A percentile compares a stretch with the other conserved stretches of the same genome.
Conservation (phyloP, 2,797 vertebrate species). For the Meda fulgida region DNA sequence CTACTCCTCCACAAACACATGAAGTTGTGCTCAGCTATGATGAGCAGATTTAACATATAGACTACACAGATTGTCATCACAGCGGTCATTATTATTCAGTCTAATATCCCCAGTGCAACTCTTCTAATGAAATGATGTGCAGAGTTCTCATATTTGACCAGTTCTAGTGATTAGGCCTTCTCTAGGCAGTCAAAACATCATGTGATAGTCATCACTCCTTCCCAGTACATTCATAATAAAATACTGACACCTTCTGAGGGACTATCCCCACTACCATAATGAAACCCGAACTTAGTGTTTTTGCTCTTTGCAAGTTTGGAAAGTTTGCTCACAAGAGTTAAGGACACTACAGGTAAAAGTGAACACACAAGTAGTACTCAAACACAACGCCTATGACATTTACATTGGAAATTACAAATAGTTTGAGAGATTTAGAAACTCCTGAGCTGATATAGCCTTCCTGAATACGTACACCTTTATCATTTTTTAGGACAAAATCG, state of each 20-base stretch:
- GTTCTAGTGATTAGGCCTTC: not conserved
- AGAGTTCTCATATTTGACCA: conserved; percentile 1
- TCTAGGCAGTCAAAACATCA: conserved; percentile 11
- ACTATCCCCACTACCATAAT: not conserved
- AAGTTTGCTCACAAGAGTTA: not conserved
- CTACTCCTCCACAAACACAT: not conserved
- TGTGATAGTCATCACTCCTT: not conserved
- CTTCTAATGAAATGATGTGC: not conserved
- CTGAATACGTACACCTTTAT: not conserved
- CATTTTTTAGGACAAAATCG: not conserved
- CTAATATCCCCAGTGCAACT: not conserved
- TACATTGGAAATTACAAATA: not conserved
- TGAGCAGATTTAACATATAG: not conserved
- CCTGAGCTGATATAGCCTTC: not conserved
- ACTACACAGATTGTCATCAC: not conserved
- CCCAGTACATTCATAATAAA: conserved; percentile 14
- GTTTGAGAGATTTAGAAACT: not conserved
- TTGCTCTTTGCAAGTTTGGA: conserved; percentile 4
- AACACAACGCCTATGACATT: not conserved
- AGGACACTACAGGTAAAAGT: not conserved
- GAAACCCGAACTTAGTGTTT: not conserved
- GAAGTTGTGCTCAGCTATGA: not conserved
- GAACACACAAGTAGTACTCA: not conserved
- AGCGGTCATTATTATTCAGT: not conserved
- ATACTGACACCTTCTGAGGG: not conserved